Percentiles rank a stretch among this genome's conserved stretches.
Evolutionary conservation across 2,113 vertebrate species (phyloP).

Genomic region (Caracal caracal): DNA sequence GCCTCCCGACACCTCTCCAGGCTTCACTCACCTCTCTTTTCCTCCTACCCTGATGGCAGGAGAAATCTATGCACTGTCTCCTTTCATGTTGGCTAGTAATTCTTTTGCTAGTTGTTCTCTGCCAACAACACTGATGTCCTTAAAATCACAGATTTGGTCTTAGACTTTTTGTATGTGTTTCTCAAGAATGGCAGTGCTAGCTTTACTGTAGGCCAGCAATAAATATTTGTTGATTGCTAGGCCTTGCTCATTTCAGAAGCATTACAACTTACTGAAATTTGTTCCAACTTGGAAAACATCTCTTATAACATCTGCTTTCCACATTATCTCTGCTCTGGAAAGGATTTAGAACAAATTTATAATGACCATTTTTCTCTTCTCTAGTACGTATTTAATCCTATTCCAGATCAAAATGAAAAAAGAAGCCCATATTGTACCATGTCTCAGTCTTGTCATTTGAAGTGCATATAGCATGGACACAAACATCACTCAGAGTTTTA

Average conservation of each 20-base stretch:
- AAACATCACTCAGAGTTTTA: background rate
- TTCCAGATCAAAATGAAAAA: background rate
- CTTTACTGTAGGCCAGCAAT: background rate
- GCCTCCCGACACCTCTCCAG: background rate
- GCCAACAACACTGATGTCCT: background rate
- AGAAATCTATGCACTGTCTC: background rate
- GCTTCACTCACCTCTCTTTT: background rate
- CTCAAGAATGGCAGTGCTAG: background rate
- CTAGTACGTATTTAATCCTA: background rate
- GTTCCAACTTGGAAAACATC: constrained; percentile 12
- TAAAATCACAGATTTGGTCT: background rate
- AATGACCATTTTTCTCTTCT: background rate
- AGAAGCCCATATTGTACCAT: background rate
- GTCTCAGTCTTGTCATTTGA: background rate
- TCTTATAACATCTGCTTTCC: background rate
- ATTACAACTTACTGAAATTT: background rate
- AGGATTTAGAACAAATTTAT: background rate
- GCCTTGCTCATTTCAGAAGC: background rate
- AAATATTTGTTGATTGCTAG: background rate
- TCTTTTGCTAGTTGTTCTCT: background rate
- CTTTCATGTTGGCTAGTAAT: background rate
- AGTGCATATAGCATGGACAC: background rate
- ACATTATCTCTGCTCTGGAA: background rate
- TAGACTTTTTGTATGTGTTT: background rate
- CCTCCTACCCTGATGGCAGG: background rate